A percentile compares a stretch with the other conserved stretches of the same genome.
These are phyloP conservation scores for Nemopilema nomurai DNA, from an alignment of 30 jellyfish, hydroid and myxozoan genomes.

Conservation along the genomic window DNA sequence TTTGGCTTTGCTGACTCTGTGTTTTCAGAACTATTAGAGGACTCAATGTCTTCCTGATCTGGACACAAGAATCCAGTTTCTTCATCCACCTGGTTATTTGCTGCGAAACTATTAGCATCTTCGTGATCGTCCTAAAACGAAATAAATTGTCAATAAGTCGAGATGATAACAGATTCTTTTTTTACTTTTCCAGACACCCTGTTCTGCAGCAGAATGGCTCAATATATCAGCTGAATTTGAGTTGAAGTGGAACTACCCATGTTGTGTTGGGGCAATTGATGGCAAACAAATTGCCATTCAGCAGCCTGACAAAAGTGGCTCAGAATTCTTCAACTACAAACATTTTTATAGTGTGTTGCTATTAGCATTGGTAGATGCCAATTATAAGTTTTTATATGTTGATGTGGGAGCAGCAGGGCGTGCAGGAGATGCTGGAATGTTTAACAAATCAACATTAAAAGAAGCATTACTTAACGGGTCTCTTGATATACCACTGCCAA, in stretches of 20 bases:
- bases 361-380: slow-evolving; percentile 53
- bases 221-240: slow-evolving; percentile 24
- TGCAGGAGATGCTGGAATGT: slow-evolving; percentile 61
- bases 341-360: slow-evolving; percentile 41
- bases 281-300: slow-evolving; percentile 58
- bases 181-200: slow-evolving; percentile 28
- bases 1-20: neutral
- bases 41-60: slow-evolving; percentile 3
- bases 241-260: slow-evolving; percentile 52
- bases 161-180: neutral
- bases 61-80: neutral
- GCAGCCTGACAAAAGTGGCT: slow-evolving; percentile 64
- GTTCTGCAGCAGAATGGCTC: slow-evolving; percentile 46
- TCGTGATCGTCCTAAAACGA: neutral
- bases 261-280: slow-evolving; percentile 70
- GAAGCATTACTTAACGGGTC: slow-evolving; percentile 5
- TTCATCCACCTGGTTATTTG: neutral
- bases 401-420: slow-evolving; percentile 66
- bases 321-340: slow-evolving; percentile 49
- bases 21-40: neutral
- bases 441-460: slow-evolving; percentile 16
- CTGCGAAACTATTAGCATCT: neutral
- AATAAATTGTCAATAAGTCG: neutral
- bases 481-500: slow-evolving; percentile 21
- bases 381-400: slow-evolving; percentile 38